A percentile compares a stretch with the other conserved stretches of the same genome.
These are phyloP conservation scores for Gandaritis pyraliata DNA, from an alignment of 2,888 invertebrate genomes.

Conservation along the genomic window DNA sequence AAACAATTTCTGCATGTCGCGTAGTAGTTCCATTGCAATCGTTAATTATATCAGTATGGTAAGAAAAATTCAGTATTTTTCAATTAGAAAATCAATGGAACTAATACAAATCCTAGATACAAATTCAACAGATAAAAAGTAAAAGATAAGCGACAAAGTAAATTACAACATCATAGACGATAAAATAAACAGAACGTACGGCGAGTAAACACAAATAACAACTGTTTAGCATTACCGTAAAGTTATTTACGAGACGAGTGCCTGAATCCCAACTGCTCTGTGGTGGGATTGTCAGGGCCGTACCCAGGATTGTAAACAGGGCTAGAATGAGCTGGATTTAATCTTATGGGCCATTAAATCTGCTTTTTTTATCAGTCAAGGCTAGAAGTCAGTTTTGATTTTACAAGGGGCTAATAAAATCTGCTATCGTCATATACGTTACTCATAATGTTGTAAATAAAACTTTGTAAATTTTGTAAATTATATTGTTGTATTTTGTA, in stretches of 20 bases:
- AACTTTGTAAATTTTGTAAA: too few species aligned
- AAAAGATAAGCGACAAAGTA: slow-evolving; percentile 43
- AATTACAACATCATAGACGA: slow-evolving; percentile 57
- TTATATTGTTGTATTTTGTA: too few species aligned
- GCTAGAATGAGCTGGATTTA: background rate
- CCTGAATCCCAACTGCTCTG: slow-evolving; percentile 47
- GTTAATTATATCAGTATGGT: background rate
- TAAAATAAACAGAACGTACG: slow-evolving; percentile 47
- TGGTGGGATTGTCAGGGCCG: slow-evolving; percentile 43
- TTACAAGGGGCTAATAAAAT: too few species aligned
- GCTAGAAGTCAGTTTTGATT: too few species aligned
- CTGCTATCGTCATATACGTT: too few species aligned
- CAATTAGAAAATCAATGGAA: background rate
- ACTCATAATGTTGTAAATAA: too few species aligned
- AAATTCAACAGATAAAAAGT: slow-evolving; percentile 16
- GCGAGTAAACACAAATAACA: slow-evolving; percentile 36
- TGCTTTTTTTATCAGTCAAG: too few species aligned
- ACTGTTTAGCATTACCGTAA: slow-evolving; percentile 34
- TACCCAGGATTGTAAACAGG: slow-evolving; percentile 17
- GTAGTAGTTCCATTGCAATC: background rate
- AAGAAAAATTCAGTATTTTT: background rate
- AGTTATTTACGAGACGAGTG: slow-evolving; percentile 47
- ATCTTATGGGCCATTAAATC: too few species aligned
- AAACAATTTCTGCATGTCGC: background rate
- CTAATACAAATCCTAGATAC: slow-evolving; percentile 1